Conservation (phyloP, 2,113 vertebrate species). For the Lethenteron reissneri region DNA sequence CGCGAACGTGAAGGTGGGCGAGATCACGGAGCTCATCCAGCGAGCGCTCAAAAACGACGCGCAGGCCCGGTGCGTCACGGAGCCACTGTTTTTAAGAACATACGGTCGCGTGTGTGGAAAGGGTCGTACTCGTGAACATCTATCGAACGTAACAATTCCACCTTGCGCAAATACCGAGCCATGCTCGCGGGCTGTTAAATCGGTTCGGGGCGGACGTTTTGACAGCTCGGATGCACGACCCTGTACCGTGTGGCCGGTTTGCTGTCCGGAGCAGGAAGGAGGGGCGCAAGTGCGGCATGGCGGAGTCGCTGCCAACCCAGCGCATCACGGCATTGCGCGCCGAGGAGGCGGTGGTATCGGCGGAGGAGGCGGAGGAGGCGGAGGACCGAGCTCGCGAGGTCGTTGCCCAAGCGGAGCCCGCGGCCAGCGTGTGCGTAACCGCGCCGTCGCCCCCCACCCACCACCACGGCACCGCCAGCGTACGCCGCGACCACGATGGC, state of each 20-base stretch:
- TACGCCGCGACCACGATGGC: neutral
- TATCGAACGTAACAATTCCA: too few relatives aligned
- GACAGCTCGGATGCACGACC: too few relatives aligned
- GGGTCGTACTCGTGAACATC: too few relatives aligned
- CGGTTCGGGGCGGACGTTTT: too few relatives aligned
- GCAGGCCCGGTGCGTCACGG: constrained; percentile 35
- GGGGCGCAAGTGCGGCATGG: constrained; percentile 63
- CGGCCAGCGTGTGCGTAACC: constrained; percentile 34
- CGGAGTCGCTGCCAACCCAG: constrained; percentile 54
- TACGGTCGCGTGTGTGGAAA: too few relatives aligned
- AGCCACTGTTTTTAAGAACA: too few relatives aligned
- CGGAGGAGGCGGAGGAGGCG: constrained; percentile 26
- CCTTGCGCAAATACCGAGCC: too few relatives aligned
- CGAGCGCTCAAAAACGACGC: constrained; percentile 71
- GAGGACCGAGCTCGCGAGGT: constrained; percentile 40
- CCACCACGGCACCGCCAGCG: neutral
- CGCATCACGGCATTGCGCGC: constrained; percentile 62
- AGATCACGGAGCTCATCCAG: constrained; percentile 71
- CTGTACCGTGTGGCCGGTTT: too few relatives aligned
- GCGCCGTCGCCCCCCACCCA: neutral
- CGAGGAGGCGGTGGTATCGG: constrained; percentile 39
- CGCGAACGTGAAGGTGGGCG: constrained; percentile 71
- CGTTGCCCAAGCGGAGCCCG: constrained; percentile 30
- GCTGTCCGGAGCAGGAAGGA: constrained; percentile 38
- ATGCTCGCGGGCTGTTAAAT: too few relatives aligned